Evolutionary conservation across 2,797 vertebrate species (phyloP), one percentile per base, ranked within the genome.

Genomic region (Phrynocephalus vlangalii): DNA sequence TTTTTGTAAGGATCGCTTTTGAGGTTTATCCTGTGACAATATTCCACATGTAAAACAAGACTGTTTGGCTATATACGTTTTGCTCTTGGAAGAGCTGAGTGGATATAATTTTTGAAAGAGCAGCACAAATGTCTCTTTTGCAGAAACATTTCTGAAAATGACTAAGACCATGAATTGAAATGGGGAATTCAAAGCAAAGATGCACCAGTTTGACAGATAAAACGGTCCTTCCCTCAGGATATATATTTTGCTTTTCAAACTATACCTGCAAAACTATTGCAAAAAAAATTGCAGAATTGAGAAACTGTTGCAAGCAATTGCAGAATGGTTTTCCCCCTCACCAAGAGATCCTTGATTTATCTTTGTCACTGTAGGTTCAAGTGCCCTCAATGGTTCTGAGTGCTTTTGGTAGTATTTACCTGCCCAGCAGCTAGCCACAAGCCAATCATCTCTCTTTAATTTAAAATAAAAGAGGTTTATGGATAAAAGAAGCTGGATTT

Each of bases 241-340:
- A 68, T 33, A 15, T 33, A 80, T 88, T 73, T 26, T 48, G 87
- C 78, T 85, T 75, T 60, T 6, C 0, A 1, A 91, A 84, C 78
- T 91, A 91, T 86, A 90, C 67, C 88, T 88, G 44, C 66, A 48
- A 83, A 91, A 90, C 82, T 91, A 82, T 88, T 92, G 92, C 85
- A 33, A 87, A 79, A 85, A n/a, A 33, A 5, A 88, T 44, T 44
- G 38, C 38, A 44, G 38, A 44, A 44, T 4, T 33, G 33, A 33
- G 33, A 87, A 91, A 90, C 82, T 91, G 80, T 88, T 92, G 92
- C 85, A 87, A 81, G 86, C 52, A 5, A 88, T 44, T 44, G 38
- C 38, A 44, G 38, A 44, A 44, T 4, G 38, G 38, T 5, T 44
- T 44, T 5, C 38, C 38, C 38, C 38, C 33, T 33, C 33, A 33